Evolutionary conservation across 2,113 vertebrate genomes (phyloP).

Genomic region (Myotis lucifugus): DNA sequence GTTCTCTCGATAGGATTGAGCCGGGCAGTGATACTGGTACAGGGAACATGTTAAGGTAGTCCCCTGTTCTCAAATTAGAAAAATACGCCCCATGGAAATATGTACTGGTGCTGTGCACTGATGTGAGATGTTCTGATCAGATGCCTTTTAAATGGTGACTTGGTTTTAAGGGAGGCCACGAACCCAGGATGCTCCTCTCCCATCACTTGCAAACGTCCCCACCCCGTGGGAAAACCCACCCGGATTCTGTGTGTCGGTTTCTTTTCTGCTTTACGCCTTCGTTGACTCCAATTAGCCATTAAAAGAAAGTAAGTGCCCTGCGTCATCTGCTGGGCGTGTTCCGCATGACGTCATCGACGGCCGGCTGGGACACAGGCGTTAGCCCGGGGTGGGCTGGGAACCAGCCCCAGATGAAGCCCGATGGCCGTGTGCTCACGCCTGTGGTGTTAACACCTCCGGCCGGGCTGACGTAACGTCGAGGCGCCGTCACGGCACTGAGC

Average conservation of each 20-base stretch:
- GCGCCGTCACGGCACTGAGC: too few relatives aligned
- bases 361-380: neutral
- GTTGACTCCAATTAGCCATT: neutral
- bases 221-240: neutral
- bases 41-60: neutral
- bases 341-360: neutral
- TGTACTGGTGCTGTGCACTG: conserved; percentile 28
- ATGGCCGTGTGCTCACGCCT: neutral
- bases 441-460: neutral
- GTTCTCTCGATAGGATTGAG: neutral
- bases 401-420: neutral
- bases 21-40: neutral
- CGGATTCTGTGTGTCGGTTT: neutral
- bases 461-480: too few relatives aligned
- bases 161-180: neutral
- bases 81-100: conserved; percentile 12
- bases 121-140: neutral
- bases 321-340: neutral
- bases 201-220: neutral
- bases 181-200: conserved; percentile 22
- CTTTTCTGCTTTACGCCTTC: neutral
- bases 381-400: neutral
- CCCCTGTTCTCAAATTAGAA: conserved; percentile 32
- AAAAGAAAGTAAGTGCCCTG: neutral
- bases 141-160: conserved; percentile 1